Evolutionary conservation across 2,888 invertebrate species (phyloP).

Genomic region (Pristionchus mayeri): DNA sequence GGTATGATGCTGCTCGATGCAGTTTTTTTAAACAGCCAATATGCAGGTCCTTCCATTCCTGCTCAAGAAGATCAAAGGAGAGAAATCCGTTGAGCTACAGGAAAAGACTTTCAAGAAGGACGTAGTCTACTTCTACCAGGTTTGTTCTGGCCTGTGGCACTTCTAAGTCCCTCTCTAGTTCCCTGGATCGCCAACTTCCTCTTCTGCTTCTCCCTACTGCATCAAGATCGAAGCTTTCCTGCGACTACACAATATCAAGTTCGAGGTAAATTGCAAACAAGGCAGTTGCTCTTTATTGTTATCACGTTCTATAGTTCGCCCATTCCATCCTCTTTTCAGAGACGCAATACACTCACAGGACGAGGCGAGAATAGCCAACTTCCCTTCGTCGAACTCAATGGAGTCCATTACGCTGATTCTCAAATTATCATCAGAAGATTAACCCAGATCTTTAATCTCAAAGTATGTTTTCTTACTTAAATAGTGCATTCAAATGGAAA

Average conservation of each 20-base stretch:
- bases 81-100: not conserved
- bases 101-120: constrained; percentile 64
- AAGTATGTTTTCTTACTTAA: constrained; percentile 11
- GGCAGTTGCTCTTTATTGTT: too few species aligned
- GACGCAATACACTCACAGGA: constrained; percentile 51
- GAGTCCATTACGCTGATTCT: constrained; percentile 63
- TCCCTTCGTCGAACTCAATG: constrained; percentile 65
- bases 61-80: constrained; percentile 7
- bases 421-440: constrained; percentile 62
- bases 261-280: constrained; percentile 71
- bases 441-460: constrained; percentile 56
- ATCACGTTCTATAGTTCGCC: too few species aligned
- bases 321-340: not conserved
- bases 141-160: not conserved
- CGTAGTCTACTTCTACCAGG: constrained; percentile 69
- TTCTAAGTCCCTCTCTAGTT: constrained; percentile 57
- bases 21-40: not conserved
- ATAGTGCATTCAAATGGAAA: not conserved
- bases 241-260: constrained; percentile 69
- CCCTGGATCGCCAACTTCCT: constrained; percentile 64
- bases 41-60: constrained; percentile 6
- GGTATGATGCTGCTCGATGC: too few species aligned
- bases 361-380: constrained; percentile 59
- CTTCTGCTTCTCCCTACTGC: constrained; percentile 74
- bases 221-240: constrained; percentile 73